A percentile compares a stretch with the other conserved stretches of the same genome.
Conservation (phyloP, 2,113 vertebrate species). For the Cebidichthys violaceus region DNA sequence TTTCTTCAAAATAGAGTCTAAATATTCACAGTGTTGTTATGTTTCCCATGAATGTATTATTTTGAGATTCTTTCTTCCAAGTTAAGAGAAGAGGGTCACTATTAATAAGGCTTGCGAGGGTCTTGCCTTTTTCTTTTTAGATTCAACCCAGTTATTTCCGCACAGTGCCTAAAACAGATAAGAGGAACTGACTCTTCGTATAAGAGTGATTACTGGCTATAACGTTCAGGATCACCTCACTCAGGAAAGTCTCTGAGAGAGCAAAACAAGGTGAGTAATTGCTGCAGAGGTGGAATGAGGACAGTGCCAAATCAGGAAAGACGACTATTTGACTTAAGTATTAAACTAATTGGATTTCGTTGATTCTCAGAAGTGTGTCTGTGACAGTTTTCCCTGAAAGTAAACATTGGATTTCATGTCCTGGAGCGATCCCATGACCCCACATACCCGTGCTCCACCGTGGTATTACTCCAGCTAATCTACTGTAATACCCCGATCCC, state of each 20-base stretch:
- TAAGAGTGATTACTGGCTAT: neutral
- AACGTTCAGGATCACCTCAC: constrained; percentile 2
- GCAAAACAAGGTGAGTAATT: constrained; percentile 31
- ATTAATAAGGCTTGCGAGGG: neutral
- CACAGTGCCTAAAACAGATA: neutral
- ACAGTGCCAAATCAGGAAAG: constrained; percentile 53
- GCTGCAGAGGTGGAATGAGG: constrained; percentile 53
- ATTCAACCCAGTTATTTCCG: neutral
- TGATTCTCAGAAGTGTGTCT: constrained; percentile 69
- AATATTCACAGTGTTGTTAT: neutral
- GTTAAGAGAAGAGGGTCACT: neutral
- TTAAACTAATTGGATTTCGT: constrained; percentile 75
- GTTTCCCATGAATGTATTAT: neutral
- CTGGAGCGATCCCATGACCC: constrained; percentile 68
- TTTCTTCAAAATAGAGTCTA: neutral
- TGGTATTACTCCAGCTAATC: constrained; percentile 72
- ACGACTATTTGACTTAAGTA: constrained; percentile 51
- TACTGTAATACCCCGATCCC: constrained; percentile 71
- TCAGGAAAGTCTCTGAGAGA: constrained; percentile 17
- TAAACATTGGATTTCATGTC: constrained; percentile 65
- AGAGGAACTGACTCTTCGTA: neutral
- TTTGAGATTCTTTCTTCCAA: neutral
- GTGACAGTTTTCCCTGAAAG: constrained; percentile 56
- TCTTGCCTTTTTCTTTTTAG: neutral
- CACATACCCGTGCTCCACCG: constrained; percentile 43